phyloP scores from a whole-genome alignment of 2,888 invertebrate species.

The Chrysotoxum bicinctum region DNA sequence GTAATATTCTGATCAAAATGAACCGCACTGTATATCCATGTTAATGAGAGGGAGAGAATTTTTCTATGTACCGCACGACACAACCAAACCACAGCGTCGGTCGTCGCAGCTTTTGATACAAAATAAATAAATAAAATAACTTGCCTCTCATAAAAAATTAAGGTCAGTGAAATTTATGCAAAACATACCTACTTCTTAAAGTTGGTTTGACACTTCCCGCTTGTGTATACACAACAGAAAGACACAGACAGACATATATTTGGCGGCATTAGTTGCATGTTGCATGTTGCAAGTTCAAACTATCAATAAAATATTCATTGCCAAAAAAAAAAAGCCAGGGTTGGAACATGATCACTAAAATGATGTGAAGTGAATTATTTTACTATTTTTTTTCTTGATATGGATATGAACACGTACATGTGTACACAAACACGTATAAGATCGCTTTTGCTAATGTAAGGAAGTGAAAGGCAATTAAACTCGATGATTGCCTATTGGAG shows the following conservation, averaged over 20 bases:
- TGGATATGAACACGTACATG: too few species aligned
- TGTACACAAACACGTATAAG: not conserved
- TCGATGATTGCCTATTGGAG: not conserved
- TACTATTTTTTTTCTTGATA: not conserved
- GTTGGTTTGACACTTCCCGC: not conserved
- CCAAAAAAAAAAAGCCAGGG: not conserved
- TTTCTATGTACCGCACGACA: not conserved
- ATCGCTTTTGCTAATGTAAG: not conserved
- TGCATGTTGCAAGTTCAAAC: conserved; percentile 1
- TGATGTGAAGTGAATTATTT: not conserved
- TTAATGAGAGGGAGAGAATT: not conserved
- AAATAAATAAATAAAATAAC: too few species aligned
- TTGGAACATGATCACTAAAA: not conserved
- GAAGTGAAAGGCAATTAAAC: conserved; percentile 16
- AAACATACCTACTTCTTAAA: conserved; percentile 40
- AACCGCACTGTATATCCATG: too few species aligned
- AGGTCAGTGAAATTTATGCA: conserved; percentile 55
- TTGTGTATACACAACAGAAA: not conserved
- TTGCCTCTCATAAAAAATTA: not conserved
- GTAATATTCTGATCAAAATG: too few species aligned
- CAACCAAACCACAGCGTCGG: too few species aligned
- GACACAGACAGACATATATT: not conserved
- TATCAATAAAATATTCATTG: not conserved
- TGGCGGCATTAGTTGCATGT: not conserved
- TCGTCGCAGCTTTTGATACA: too few species aligned